Base-by-base conservation (phyloP, 2,113 vertebrate species). In the Zingel zingel region DNA sequence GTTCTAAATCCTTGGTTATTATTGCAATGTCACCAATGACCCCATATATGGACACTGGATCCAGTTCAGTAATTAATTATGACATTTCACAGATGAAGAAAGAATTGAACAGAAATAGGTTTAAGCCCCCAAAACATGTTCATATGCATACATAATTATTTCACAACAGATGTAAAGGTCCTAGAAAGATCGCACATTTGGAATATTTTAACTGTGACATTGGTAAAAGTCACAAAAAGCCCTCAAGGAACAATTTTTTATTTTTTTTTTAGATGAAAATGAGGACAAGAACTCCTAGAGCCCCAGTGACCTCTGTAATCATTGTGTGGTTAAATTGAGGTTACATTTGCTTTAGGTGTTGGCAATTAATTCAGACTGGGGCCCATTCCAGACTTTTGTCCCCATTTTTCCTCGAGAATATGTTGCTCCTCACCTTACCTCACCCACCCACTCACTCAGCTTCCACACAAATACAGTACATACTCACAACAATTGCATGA, bases 331-430 rank as follows among this genome's bases (percentile, higher is more conserved):
- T 54, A 85, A 88, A 94, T 82, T 51, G 71, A 91, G 84, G 86
- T 75, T 79, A 84, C 74, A 81, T 89, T 87, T 86, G 92, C 93
- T 92, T 91, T 77, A 75, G 88, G 85, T 93, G 89, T 80, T 86
- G 45, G 89, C 91, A 88, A 90, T 92, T 92, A 91, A 89, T 90
- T 92, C 84, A 81, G 56, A 73, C 79, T 68, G 71, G 21, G 74
- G 73, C 72, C 61, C 77, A 81, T 62, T 82, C 30, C 74, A 62
- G 82, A 79, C 74, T 74, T 83, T 72, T 89, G 79, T 81, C 78
- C 88, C 77, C 73, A 65, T 90, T 91, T 92, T 77, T 14, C 0
- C n/a, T 54, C 27, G 7, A 48, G 18, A 88, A 81, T 70, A 78
- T 70, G 56, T 7, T 27, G 19, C 56, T 67, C 18, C 56, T 80